Evolutionary conservation across 2,113 vertebrate genomes (phyloP).

Genomic region (Telmatochromis bifrenatus): DNA sequence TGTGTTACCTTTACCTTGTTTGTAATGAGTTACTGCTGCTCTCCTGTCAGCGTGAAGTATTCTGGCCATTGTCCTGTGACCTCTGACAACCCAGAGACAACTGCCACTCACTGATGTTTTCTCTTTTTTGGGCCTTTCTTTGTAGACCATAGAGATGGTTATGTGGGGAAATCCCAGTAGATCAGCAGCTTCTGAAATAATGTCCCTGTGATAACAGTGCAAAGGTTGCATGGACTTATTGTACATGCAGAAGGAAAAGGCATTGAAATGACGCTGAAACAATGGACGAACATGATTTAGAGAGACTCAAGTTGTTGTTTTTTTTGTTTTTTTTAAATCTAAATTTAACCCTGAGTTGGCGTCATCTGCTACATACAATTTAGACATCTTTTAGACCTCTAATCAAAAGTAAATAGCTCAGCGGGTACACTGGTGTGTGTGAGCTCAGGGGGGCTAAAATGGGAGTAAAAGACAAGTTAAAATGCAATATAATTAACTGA

Average conservation of each 20-base stretch:
- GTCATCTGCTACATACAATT: neutral
- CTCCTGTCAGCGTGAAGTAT: neutral
- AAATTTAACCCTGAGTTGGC: neutral
- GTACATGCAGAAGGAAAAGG: neutral
- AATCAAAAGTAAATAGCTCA: neutral
- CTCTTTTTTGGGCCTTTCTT: neutral
- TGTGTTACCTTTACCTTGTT: neutral
- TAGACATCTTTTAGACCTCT: neutral
- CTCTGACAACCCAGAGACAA: neutral
- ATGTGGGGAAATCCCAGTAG: neutral
- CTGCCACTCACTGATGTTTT: neutral
- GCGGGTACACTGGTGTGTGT: neutral
- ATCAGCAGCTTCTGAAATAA: neutral
- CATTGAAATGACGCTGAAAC: neutral
- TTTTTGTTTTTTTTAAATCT: fast-evolving
- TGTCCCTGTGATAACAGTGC: neutral
- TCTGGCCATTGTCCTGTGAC: neutral
- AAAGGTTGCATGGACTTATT: neutral
- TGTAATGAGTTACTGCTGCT: neutral
- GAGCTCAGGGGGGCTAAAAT: neutral
- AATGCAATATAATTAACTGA: neutral
- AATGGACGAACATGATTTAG: neutral
- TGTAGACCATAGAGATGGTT: neutral
- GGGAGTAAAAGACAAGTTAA: neutral
- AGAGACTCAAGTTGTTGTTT: neutral